A percentile compares a stretch with the other conserved stretches of the same genome.
These are phyloP conservation scores for Drosophila maculinotata DNA, from an alignment of 2,888 invertebrate genomes.

Conservation along the genomic window DNA sequence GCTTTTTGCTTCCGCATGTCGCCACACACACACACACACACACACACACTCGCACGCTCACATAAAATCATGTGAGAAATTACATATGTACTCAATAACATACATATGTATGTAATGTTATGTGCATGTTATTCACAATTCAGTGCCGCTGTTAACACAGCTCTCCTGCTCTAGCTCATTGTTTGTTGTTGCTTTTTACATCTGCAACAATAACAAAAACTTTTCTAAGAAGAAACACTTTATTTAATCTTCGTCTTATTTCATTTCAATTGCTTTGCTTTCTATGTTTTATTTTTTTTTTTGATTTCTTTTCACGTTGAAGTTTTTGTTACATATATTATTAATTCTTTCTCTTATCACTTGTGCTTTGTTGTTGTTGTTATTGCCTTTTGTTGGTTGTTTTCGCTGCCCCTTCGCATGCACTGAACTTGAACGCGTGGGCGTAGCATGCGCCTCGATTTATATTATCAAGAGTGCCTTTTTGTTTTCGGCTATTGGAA, in stretches of 20 bases:
- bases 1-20: slow-evolving; percentile 71
- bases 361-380: slow-evolving; percentile 45
- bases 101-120: background rate
- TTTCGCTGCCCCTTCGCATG: slow-evolving; percentile 44
- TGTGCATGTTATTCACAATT: slow-evolving; percentile 34
- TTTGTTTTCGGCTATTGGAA: slow-evolving; percentile 72
- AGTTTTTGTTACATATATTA: slow-evolving; percentile 60
- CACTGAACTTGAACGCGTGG: slow-evolving; percentile 71
- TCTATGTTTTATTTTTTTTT: slow-evolving; percentile 56
- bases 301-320: slow-evolving; percentile 67
- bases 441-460: slow-evolving; percentile 60
- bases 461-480: slow-evolving; percentile 62
- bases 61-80: slow-evolving; percentile 36
- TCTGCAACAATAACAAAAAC: slow-evolving; percentile 58
- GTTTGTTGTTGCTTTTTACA: slow-evolving; percentile 31
- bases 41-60: background rate
- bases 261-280: slow-evolving; percentile 65
- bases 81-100: slow-evolving; percentile 13
- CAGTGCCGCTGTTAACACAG: slow-evolving; percentile 38
- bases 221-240: slow-evolving; percentile 65
- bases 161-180: slow-evolving; percentile 17
- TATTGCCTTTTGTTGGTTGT: slow-evolving; percentile 47
- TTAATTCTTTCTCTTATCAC: slow-evolving; percentile 63
- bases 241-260: slow-evolving; percentile 66
- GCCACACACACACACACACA: slow-evolving; percentile 17